Base-by-base conservation (phyloP, 2,113 vertebrate genomes). In the Melanerpes aurifrons region DNA sequence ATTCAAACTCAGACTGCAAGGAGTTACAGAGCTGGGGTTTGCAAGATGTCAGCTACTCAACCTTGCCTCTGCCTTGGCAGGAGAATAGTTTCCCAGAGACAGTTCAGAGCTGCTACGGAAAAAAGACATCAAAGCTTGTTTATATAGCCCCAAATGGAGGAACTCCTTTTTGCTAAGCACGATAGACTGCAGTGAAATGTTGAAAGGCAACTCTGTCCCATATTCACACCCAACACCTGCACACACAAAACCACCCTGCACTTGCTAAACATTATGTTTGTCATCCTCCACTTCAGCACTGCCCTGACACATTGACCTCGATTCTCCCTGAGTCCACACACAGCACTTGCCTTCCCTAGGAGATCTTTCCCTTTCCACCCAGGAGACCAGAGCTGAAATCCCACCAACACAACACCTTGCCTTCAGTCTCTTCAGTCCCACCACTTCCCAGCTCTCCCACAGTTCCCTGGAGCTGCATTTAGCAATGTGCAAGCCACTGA, bases 241-340 rank as follows among this genome's bases (percentile, higher is more conserved):
- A 24, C 50, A n/a, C 57, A 68, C 28, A 35, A 10, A 37, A 19
- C 6, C 4, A 6, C 59, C 24, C 50, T 35, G 68, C 28, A 17
- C 50, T 82, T 31, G 64, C 45, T 69, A 5, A 72, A 15, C 1
- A 0, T 8, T 21, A 26, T 50, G 87, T 69, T 68, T 87, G 66
- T 32, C 79, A 67, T 58, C 12, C 12, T 43, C 3, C 50, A 13
- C 48, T 4, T 21, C 53, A 14, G 26, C 0, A 1, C 59, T 45
- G 20, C 82, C 56, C 78, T 5, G 19, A 20, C 69, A 62, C 1
- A 0, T 1, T 5, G 48, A 6, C 62, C 70, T 25, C 0, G 0
- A 68, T 29, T 21, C 37, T 45, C 31, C 56, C 20, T 21, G 6
- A 71, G 82, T 54, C 25, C 68, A 13, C 80, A 4, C 57, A 26